A percentile compares a stretch with the other conserved stretches of the same genome.
These are phyloP conservation scores for Sebastes trivittatus DNA, from an alignment of 2,797 vertebrate species.

Conservation along the genomic window DNA sequence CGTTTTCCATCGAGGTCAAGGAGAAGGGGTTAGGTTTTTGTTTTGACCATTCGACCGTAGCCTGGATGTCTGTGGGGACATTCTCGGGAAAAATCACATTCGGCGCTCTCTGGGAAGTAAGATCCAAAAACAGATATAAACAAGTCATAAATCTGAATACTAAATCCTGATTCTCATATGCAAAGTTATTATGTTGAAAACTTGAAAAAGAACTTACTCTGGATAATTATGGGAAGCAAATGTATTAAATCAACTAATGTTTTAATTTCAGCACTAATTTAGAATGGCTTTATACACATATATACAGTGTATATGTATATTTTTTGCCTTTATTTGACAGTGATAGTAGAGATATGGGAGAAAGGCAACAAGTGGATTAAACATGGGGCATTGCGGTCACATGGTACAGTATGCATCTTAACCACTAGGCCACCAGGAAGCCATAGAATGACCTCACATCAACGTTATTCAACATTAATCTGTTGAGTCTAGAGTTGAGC, in stretches of 20 bases:
- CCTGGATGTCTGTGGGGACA: too few relatives aligned
- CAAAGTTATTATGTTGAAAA: background rate
- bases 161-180: background rate
- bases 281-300: background rate
- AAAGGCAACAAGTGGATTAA: background rate
- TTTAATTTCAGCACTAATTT: background rate
- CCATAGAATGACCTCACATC: background rate
- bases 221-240: background rate
- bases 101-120: too few relatives aligned
- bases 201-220: background rate
- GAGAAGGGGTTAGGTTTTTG: too few relatives aligned
- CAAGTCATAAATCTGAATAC: background rate
- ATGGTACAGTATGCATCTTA: background rate
- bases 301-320: background rate
- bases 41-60: too few relatives aligned
- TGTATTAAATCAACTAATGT: background rate
- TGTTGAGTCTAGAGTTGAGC: slow-evolving; percentile 24
- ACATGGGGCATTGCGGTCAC: background rate
- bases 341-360: background rate
- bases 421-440: background rate
- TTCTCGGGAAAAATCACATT: too few relatives aligned
- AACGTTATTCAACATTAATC: slow-evolving; percentile 39
- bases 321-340: background rate
- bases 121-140: background rate
- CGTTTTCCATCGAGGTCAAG: background rate